phyloP scores from a whole-genome alignment of 2,797 vertebrate species.

The Syndactyla subalaris region DNA sequence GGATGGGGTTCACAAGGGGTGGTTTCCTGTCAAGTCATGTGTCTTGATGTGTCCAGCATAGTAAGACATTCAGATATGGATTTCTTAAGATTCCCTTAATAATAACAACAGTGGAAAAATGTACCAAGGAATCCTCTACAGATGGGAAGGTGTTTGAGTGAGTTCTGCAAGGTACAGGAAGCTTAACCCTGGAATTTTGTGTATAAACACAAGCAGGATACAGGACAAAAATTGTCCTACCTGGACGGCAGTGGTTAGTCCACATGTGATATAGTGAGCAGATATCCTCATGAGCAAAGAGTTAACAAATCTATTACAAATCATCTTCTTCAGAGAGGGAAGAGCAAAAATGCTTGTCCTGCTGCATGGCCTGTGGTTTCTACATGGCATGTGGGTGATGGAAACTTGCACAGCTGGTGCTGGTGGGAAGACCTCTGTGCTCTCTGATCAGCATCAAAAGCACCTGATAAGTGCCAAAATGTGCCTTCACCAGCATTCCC shows the following conservation, averaged over 20 bases:
- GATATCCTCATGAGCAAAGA: background rate
- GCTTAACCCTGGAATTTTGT: background rate
- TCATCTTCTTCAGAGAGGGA: background rate
- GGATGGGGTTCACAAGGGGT: background rate
- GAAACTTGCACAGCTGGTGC: background rate
- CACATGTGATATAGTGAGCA: rapidly evolving
- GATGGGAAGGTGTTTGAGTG: rapidly evolving
- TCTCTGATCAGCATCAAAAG: background rate
- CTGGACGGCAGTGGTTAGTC: background rate
- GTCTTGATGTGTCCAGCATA: background rate
- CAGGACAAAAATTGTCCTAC: background rate
- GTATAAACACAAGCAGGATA: background rate
- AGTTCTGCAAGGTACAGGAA: background rate
- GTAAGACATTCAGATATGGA: background rate
- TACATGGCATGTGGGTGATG: rapidly evolving
- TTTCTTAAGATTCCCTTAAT: background rate
- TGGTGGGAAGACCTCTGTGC: background rate
- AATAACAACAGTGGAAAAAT: rapidly evolving
- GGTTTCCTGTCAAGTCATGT: background rate
- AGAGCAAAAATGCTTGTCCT: background rate
- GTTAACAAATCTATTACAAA: rapidly evolving
- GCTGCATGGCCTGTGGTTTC: background rate
- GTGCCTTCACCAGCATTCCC: background rate
- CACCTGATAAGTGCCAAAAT: background rate
- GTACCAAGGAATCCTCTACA: background rate